A percentile compares a stretch with the other conserved stretches of the same genome.
These are phyloP conservation scores for Barbus barbus DNA, from an alignment of 2,113 vertebrate species.

Conservation along the genomic window DNA sequence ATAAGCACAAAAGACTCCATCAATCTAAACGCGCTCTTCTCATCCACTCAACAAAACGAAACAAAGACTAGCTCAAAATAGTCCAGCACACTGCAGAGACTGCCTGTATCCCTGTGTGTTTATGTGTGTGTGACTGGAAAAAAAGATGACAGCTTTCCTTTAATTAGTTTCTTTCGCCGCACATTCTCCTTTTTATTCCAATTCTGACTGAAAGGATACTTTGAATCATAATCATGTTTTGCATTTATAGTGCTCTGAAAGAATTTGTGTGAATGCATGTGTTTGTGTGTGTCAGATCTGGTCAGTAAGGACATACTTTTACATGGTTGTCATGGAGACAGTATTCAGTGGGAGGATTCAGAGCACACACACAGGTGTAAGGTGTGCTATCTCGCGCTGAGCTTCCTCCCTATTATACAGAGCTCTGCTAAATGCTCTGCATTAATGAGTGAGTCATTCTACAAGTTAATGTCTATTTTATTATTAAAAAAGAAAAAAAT, in stretches of 20 bases:
- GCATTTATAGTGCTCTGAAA: slow-evolving; percentile 22
- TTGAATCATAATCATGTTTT: slow-evolving; percentile 22
- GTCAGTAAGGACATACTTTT: slow-evolving; percentile 40
- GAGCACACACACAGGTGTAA: neutral
- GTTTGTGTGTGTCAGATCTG: slow-evolving; percentile 28
- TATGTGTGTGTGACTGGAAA: neutral
- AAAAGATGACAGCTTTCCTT: slow-evolving; percentile 20
- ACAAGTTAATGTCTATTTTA: neutral
- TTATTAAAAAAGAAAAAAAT: neutral
- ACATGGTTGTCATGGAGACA: slow-evolving; percentile 46
- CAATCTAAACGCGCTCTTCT: slow-evolving; percentile 10
- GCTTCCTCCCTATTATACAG: neutral
- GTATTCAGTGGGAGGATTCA: slow-evolving; percentile 24
- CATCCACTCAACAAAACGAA: slow-evolving; percentile 11
- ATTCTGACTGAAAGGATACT: slow-evolving; percentile 1
- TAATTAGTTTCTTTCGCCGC: slow-evolving; percentile 12
- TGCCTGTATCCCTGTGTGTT: neutral
- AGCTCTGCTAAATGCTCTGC: neutral
- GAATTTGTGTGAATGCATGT: slow-evolving; percentile 15
- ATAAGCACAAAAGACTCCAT: slow-evolving; percentile 28
- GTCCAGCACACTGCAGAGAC: neutral
- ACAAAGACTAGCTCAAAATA: neutral
- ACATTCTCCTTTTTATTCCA: slow-evolving; percentile 1
- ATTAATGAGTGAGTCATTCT: neutral
- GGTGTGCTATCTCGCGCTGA: neutral